Conservation (phyloP, 2,888 invertebrate genomes). For the Chrysolina americana region DNA sequence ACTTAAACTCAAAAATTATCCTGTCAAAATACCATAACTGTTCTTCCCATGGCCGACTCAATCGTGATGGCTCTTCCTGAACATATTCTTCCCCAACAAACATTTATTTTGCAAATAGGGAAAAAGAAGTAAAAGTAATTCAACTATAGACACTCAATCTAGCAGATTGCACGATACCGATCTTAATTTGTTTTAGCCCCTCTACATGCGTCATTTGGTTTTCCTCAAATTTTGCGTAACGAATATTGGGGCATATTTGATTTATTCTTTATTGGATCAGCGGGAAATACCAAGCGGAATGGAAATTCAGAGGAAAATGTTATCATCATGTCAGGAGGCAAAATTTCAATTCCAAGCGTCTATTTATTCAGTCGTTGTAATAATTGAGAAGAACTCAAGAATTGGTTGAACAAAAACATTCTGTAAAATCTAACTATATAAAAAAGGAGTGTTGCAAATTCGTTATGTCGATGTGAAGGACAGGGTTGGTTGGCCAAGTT, state of each 20-base stretch:
- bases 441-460: no score
- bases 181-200: slow-evolving; percentile 59
- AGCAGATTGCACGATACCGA: slow-evolving; percentile 54
- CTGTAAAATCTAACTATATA: no score
- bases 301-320: slow-evolving; percentile 21
- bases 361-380: no score
- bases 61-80: slow-evolving; percentile 5
- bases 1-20: no score
- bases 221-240: slow-evolving; percentile 46
- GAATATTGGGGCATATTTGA: slow-evolving; percentile 32
- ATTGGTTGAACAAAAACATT: no score
- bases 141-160: slow-evolving; percentile 58
- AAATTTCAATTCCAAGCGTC: not conserved
- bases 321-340: not conserved
- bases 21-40: not conserved
- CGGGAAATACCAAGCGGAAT: slow-evolving; percentile 10
- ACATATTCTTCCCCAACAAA: slow-evolving; percentile 40
- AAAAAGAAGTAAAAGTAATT: slow-evolving; percentile 51
- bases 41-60: not conserved
- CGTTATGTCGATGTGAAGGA: no score
- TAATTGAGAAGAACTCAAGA: no score
- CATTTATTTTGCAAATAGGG: slow-evolving; percentile 45
- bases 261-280: slow-evolving; percentile 36
- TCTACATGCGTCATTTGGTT: slow-evolving; percentile 55
- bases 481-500: no score